Evolutionary conservation across 2,113 vertebrate species (phyloP).

Genomic region (Rhabdornis inornatus): DNA sequence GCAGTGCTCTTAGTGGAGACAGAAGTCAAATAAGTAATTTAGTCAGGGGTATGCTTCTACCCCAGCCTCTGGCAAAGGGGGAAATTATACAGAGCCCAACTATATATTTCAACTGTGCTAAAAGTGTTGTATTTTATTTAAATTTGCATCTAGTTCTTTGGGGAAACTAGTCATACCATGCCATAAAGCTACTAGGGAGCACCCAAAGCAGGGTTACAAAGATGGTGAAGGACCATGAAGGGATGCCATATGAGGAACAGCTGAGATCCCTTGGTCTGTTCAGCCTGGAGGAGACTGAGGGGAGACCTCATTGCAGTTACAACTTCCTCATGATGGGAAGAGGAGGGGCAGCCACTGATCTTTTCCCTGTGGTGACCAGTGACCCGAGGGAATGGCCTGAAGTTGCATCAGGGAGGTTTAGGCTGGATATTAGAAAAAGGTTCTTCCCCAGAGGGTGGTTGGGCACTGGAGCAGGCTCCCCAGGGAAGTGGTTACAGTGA

Average conservation of each 20-base stretch:
- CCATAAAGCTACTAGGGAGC: not conserved
- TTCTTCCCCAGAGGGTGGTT: not conserved
- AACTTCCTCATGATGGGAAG: not conserved
- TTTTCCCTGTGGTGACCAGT: not conserved
- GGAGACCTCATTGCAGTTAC: not conserved
- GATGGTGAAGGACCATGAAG: not conserved
- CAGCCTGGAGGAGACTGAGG: not conserved
- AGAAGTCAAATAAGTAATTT: not conserved
- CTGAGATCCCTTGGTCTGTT: not conserved
- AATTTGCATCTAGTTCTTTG: not conserved
- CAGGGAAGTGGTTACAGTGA: not conserved
- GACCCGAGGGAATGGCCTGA: not conserved
- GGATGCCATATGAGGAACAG: fast-evolving
- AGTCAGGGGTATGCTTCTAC: not conserved
- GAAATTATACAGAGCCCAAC: not conserved
- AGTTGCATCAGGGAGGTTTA: not conserved
- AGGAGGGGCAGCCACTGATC: not conserved
- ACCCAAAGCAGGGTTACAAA: not conserved
- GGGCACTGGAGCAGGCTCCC: not conserved
- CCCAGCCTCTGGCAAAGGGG: too few relatives aligned
- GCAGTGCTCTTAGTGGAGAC: not conserved
- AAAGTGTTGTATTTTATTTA: not conserved
- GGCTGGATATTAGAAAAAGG: too few relatives aligned
- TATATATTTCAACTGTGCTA: too few relatives aligned
- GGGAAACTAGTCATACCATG: fast-evolving